Percentiles rank a stretch among this genome's conserved stretches.
Conservation (phyloP, 2,113 vertebrate genomes). For the Amphilophus citrinellus region DNA sequence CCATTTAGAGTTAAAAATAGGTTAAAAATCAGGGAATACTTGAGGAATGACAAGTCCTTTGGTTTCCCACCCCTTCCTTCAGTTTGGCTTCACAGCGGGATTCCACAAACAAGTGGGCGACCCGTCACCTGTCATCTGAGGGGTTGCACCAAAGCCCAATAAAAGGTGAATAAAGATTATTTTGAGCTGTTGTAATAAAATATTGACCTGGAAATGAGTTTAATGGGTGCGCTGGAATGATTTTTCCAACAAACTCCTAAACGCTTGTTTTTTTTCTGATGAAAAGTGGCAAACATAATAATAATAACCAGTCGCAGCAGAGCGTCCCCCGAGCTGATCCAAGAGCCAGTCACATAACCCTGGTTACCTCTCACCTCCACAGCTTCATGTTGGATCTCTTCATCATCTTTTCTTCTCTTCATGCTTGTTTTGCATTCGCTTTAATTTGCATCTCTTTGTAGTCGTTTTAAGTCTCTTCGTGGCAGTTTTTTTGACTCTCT, state of each 20-base stretch:
- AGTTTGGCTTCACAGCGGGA: neutral
- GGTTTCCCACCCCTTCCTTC: neutral
- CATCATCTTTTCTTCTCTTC: neutral
- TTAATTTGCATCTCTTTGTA: neutral
- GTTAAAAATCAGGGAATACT: neutral
- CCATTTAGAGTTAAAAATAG: no score
- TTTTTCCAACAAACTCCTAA: no score
- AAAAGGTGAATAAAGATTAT: neutral
- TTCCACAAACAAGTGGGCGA: neutral
- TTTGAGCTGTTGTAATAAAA: no score
- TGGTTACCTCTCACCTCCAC: neutral
- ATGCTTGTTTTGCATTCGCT: neutral
- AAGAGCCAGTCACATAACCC: neutral
- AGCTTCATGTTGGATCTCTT: neutral
- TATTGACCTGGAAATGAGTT: no score
- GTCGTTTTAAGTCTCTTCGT: neutral
- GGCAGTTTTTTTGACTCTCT: neutral
- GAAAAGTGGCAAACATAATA: neutral
- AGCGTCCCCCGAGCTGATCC: neutral
- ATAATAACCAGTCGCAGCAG: neutral
- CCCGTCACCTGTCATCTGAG: neutral
- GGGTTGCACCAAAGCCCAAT: neutral
- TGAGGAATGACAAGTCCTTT: neutral
- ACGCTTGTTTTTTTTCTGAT: neutral
- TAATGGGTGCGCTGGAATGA: no score